Conservation (phyloP, 2,888 invertebrate genomes). For the Mythimna ferrago region DNA sequence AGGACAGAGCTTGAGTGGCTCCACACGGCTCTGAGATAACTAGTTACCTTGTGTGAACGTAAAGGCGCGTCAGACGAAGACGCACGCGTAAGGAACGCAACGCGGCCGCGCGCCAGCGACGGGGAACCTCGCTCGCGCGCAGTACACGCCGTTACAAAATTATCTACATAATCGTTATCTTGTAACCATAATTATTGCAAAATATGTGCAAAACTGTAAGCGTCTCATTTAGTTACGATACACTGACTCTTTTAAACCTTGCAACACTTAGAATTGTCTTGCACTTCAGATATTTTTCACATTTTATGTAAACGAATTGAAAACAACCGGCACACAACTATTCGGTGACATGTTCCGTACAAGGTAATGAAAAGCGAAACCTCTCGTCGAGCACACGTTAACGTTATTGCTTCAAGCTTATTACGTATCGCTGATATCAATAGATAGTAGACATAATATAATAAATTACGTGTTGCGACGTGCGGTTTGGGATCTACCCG, state of each 20-base stretch:
- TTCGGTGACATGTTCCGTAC: constrained; percentile 84
- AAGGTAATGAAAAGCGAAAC: constrained; percentile 83
- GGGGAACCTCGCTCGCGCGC: constrained; percentile 79
- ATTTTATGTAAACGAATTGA: constrained; percentile 82
- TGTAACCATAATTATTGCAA: constrained; percentile 88
- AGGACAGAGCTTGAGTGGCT: constrained; percentile 72
- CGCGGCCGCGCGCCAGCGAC: constrained; percentile 68
- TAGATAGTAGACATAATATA: constrained; percentile 79
- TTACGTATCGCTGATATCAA: constrained; percentile 84
- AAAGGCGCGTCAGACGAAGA: constrained; percentile 61
- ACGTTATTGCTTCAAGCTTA: constrained; percentile 88
- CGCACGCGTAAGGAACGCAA: constrained; percentile 53
- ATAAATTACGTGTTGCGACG: constrained; percentile 85
- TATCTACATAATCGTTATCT: constrained; percentile 84
- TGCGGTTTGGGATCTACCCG: constrained; percentile 87
- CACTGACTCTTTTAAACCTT: constrained; percentile 85
- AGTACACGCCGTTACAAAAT: constrained; percentile 78
- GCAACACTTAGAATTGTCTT: constrained; percentile 86
- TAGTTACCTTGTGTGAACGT: constrained; percentile 57
- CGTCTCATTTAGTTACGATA: constrained; percentile 87
- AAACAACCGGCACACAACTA: constrained; percentile 88
- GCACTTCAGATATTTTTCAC: constrained; percentile 81
- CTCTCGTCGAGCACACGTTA: constrained; percentile 85
- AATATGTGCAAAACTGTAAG: constrained; percentile 90
- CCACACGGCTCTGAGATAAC: constrained; percentile 67